Evolutionary conservation across 2,888 invertebrate genomes (phyloP).

Genomic region (Pinctada fucata): DNA sequence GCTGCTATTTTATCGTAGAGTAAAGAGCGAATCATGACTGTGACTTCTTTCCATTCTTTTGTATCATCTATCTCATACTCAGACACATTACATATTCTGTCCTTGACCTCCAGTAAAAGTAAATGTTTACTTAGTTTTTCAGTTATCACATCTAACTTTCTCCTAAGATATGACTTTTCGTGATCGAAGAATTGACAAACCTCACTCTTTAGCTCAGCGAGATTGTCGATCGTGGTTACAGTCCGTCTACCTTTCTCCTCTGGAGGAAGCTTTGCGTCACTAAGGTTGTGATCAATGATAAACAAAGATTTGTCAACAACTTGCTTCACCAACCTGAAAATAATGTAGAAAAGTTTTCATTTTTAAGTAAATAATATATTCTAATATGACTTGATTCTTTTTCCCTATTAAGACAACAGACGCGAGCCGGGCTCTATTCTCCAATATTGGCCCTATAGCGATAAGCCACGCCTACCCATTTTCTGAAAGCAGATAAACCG

Average conservation of each 20-base stretch:
- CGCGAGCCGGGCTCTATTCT: no score
- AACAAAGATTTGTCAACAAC: conserved; percentile 29
- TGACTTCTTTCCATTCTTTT: conserved; percentile 44
- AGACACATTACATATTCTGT: conserved; percentile 31
- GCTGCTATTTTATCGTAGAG: conserved; percentile 46
- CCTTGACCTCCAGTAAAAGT: conserved; percentile 6
- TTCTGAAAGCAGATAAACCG: no score
- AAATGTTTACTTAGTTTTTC: conserved; percentile 38
- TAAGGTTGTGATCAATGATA: conserved; percentile 28
- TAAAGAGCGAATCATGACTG: conserved; percentile 43
- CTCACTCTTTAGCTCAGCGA: conserved; percentile 13
- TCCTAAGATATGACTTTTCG: conserved; percentile 37
- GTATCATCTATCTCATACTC: conserved; percentile 36
- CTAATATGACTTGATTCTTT: no score
- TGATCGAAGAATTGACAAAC: conserved; percentile 48
- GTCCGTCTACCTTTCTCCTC: conserved; percentile 18
- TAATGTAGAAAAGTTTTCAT: background rate
- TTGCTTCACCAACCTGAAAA: conserved; percentile 26
- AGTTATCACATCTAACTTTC: conserved; percentile 39
- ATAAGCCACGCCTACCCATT: no score
- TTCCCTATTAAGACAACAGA: no score
- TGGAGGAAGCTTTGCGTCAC: background rate
- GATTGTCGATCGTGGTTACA: conserved; percentile 11
- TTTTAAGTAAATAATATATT: background rate
- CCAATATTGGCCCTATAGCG: no score